Evolutionary conservation across 1,140 invertebrate genomes (phyloP), one percentile per base, ranked within the genome.

Genomic region (Drosophila elegans): DNA sequence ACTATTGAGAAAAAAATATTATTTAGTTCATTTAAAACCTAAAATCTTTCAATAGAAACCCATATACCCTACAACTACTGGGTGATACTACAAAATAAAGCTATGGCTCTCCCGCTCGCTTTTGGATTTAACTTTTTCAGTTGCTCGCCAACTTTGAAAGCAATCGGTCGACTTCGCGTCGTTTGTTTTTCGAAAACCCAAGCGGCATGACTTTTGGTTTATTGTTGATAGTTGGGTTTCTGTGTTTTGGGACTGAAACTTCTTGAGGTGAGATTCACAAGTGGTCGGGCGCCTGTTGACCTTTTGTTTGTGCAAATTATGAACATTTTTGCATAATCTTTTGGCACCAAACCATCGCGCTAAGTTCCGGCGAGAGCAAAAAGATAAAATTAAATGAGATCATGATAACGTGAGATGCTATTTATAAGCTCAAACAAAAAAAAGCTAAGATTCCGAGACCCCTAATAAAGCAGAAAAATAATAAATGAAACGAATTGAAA

Each of bases 311-410:
- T 82, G 77, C 74, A 60, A 68, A 54, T 55, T 55, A 51, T 77
- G 39, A 72, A 36, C n/a, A 73, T 73, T 72, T 85, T 83, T 88
- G 83, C 83, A 86, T 82, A 86, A 73, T 76, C 39, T 64, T 56
- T 72, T 55, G 27, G n/a, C 39, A 25, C 16, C 16, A 21, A 21
- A 21, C 16, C 16, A 21, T 34, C 48, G 25, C 44, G 81, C 55
- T 60, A 62, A 79, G 72, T 63, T 79, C 51, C 78, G 64, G 38
- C 59, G 49, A 54, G 34, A 44, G 49, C 36, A 29, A 42, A 36
- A 45, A 74, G 45, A 54, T 55, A 49, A 74, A 62, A 46, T 39
- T 9, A 78, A 78, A 86, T 88, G 83, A 88, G 82, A 86, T 88
- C 83, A 86, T 83, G 63, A 41, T 74, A 51, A 61, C 71, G 82